phyloP scores from a whole-genome alignment of 2,888 invertebrate species.

The Creontiades dilutus region DNA sequence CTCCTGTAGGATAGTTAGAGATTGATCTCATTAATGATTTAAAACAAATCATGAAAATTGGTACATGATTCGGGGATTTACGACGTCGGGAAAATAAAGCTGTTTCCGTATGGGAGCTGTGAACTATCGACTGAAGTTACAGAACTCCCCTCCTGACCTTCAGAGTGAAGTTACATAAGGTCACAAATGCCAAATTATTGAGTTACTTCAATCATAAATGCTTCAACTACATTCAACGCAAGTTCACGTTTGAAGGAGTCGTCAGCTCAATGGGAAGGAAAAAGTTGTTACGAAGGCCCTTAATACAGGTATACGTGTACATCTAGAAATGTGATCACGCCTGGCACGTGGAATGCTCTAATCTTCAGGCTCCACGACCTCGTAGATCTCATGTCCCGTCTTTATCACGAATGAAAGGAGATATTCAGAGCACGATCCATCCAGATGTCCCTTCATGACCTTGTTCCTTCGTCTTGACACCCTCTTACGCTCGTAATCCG shows the following conservation, averaged over 20 bases:
- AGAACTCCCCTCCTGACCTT: no score
- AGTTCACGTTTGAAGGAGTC: neutral
- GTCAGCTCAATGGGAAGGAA: neutral
- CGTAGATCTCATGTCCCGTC: constrained; percentile 30
- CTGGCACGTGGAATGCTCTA: constrained; percentile 8
- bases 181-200: no score
- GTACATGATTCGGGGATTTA: no score
- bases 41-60: no score
- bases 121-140: no score
- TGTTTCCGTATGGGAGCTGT: no score
- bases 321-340: constrained; percentile 26
- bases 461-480: constrained; percentile 55
- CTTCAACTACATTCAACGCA: neutral
- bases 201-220: no score
- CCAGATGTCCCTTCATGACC: constrained; percentile 60
- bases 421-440: constrained; percentile 56
- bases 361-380: neutral
- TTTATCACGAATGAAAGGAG: constrained; percentile 59
- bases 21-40: no score
- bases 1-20: no score
- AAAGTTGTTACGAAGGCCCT: neutral
- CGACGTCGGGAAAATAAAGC: no score
- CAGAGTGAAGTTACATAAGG: no score
- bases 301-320: neutral
- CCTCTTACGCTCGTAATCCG: constrained; percentile 37